phyloP scores from a whole-genome alignment of 2,113 vertebrate species.

The Opisthocomus hoazin region DNA sequence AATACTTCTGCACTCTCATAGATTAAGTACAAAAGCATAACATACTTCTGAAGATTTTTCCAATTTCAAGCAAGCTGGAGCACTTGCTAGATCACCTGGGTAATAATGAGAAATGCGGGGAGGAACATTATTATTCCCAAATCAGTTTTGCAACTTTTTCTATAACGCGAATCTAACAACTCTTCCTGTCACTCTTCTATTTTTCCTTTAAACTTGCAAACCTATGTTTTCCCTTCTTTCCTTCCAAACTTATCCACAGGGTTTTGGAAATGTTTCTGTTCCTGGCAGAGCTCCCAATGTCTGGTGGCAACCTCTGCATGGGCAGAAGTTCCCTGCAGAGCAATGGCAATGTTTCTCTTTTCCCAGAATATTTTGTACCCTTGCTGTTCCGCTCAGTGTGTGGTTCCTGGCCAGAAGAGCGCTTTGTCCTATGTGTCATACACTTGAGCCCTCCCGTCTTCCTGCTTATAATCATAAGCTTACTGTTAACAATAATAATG shows the following conservation, averaged over 20 bases:
- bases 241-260: background rate
- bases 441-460: background rate
- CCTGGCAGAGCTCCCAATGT: background rate
- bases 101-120: background rate
- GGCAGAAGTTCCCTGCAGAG: conserved; percentile 10
- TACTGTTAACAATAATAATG: background rate
- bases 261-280: background rate
- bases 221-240: background rate
- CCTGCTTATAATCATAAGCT: conserved; percentile 18
- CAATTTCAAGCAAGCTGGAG: background rate
- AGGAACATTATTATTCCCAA: background rate
- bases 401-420: background rate
- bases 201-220: background rate
- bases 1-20: background rate
- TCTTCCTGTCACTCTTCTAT: background rate
- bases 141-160: background rate
- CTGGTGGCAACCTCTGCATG: background rate
- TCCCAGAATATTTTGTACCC: background rate
- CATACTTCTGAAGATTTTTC: background rate
- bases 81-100: background rate
- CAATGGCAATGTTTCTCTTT: background rate
- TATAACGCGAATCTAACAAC: background rate
- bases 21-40: background rate
- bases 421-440: background rate
- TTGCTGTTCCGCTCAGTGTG: background rate